Percentiles rank a stretch among this genome's conserved stretches.
Evolutionary conservation across 2,888 invertebrate species (phyloP).

Genomic region (Diploptera punctata): DNA sequence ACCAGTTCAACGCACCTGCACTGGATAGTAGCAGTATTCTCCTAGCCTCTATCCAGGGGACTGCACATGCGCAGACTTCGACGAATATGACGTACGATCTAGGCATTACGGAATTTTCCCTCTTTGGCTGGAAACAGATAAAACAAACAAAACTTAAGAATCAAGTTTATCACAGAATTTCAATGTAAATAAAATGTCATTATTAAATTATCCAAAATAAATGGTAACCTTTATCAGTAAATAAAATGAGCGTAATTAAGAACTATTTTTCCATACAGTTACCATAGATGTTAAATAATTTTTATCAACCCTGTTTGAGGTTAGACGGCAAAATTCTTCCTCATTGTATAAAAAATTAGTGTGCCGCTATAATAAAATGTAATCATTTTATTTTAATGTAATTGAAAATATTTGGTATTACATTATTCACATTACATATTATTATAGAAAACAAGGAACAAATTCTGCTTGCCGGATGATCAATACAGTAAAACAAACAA

Average conservation of each 20-base stretch:
- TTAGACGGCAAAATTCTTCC: neutral
- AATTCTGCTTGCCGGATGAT: too few species aligned
- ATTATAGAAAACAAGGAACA: too few species aligned
- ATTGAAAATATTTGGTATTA: too few species aligned
- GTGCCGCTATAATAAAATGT: too few species aligned
- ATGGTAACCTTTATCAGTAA: neutral
- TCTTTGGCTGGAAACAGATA: constrained; percentile 29
- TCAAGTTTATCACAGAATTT: neutral
- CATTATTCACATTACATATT: too few species aligned
- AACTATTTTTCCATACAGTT: too few species aligned
- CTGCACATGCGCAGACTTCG: constrained; percentile 35
- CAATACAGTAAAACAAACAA: too few species aligned
- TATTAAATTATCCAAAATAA: neutral
- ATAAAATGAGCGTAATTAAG: neutral
- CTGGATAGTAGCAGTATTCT: constrained; percentile 16
- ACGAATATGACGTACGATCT: constrained; percentile 31
- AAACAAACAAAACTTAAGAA: neutral
- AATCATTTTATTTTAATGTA: too few species aligned
- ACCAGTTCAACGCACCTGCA: constrained; percentile 33
- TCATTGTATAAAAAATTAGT: constrained; percentile 2
- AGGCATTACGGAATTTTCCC: constrained; percentile 38
- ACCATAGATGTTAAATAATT: too few species aligned
- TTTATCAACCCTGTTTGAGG: constrained; percentile 3
- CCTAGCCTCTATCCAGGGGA: constrained; percentile 39
- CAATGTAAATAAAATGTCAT: too few species aligned